Conservation (phyloP, 2,113 vertebrate genomes). For the Psilopsiagon aymara region DNA sequence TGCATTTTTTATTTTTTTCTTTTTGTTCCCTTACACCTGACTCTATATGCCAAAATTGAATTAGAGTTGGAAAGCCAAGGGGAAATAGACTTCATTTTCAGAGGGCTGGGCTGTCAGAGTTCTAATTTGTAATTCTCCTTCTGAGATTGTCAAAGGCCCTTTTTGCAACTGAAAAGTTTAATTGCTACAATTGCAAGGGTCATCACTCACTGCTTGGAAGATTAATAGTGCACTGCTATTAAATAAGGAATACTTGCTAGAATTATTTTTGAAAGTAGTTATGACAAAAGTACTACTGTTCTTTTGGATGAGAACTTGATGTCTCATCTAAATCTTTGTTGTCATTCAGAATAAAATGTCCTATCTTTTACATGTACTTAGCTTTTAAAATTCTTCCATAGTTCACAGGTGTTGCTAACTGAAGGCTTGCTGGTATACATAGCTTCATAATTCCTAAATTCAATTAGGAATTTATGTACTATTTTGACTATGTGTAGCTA, state of each 20-base stretch:
- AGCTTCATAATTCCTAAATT: background rate
- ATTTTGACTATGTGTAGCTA: background rate
- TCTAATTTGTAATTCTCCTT: constrained; percentile 46
- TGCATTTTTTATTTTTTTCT: background rate
- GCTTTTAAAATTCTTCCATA: background rate
- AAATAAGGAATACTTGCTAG: constrained; percentile 34
- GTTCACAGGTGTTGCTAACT: background rate
- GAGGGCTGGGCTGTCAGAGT: background rate
- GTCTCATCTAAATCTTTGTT: constrained; percentile 27
- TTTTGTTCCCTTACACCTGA: background rate
- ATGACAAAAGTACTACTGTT: constrained; percentile 22
- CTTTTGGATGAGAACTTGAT: constrained; percentile 4
- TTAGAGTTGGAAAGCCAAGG: background rate
- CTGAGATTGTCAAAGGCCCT: constrained; percentile 29
- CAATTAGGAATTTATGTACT: background rate
- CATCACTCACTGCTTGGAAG: constrained; percentile 20
- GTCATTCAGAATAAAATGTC: constrained; percentile 23
- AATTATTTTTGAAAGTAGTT: constrained; percentile 21
- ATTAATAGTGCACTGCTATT: background rate
- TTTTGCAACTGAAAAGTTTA: constrained; percentile 41
- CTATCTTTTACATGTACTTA: background rate
- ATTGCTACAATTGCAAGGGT: constrained; percentile 45
- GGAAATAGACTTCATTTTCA: background rate
- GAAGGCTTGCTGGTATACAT: background rate
- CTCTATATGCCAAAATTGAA: background rate